Percentiles rank a stretch among this genome's conserved stretches.
Evolutionary conservation across 2,797 vertebrate species (phyloP).

Genomic region (Peromyscus melanophrys): DNA sequence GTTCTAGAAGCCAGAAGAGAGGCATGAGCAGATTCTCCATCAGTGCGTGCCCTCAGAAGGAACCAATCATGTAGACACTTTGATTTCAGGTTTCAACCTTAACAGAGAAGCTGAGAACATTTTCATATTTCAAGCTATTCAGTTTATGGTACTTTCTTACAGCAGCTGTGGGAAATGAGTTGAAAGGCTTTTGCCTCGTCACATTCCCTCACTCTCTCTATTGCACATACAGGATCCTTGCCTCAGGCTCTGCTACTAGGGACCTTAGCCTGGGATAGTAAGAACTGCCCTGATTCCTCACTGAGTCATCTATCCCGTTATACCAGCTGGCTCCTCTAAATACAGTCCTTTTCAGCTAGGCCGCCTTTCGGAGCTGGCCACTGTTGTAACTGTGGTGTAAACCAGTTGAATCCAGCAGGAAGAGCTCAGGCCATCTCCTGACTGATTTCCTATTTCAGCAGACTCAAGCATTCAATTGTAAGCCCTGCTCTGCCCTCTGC

Average conservation of each 20-base stretch:
- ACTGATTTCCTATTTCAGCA: not conserved
- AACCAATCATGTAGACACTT: not conserved
- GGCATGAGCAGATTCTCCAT: not conserved
- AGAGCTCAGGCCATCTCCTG: not conserved
- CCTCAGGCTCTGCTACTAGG: not conserved
- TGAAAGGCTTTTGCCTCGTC: not conserved
- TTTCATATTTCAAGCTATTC: not conserved
- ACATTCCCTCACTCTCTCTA: not conserved
- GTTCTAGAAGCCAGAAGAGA: not conserved
- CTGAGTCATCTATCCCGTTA: not conserved
- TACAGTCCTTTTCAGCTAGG: not conserved
- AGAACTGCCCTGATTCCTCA: constrained; percentile 17
- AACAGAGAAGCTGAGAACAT: not conserved
- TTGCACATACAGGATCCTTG: not conserved
- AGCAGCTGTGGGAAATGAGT: not conserved
- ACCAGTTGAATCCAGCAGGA: not conserved
- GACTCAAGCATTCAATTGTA: not conserved
- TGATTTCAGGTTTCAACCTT: not conserved
- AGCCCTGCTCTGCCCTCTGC: not conserved
- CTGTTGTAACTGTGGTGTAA: not conserved
- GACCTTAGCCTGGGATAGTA: not conserved
- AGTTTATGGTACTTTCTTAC: not conserved
- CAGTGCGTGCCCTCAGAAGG: not conserved
- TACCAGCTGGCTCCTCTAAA: not conserved
- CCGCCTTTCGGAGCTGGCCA: not conserved